A percentile compares a stretch with the other conserved stretches of the same genome.
Conservation (phyloP, 2,888 invertebrate genomes). For the Erannis defoliaria region DNA sequence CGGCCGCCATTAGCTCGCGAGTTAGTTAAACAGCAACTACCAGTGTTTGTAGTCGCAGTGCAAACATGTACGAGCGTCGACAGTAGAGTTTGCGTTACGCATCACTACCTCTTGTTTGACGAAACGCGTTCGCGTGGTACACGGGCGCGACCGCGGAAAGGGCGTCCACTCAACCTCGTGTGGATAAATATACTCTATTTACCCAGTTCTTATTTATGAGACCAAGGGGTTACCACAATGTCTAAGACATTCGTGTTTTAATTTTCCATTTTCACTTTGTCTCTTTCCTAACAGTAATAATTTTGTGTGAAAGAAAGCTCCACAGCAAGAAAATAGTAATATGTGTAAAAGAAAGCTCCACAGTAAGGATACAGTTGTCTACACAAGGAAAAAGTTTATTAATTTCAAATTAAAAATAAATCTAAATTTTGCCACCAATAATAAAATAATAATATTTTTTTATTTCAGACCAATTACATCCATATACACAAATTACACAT, state of each 20-base stretch:
- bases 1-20: slow-evolving; percentile 77
- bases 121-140: slow-evolving; percentile 66
- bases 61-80: slow-evolving; percentile 85
- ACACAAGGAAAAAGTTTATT: too few species aligned
- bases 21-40: slow-evolving; percentile 81
- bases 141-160: slow-evolving; percentile 77
- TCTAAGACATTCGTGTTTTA: neutral
- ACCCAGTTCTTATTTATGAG: slow-evolving; percentile 56
- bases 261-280: neutral
- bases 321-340: too few species aligned
- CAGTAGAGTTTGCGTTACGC: slow-evolving; percentile 84
- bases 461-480: too few species aligned
- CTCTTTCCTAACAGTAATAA: too few species aligned
- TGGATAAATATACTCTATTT: slow-evolving; percentile 80
- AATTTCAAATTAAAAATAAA: too few species aligned
- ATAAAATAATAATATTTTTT: too few species aligned
- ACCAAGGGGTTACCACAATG: slow-evolving; percentile 4
- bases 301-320: too few species aligned
- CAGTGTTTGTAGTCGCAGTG: slow-evolving; percentile 78
- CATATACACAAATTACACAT: too few species aligned
- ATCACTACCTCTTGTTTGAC: slow-evolving; percentile 83
- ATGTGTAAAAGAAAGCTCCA: too few species aligned
- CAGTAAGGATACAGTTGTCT: too few species aligned
- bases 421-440: too few species aligned
- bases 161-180: slow-evolving; percentile 76